Evolutionary conservation across 2,797 vertebrate genomes (phyloP), one percentile per base, ranked within the genome.

Genomic region (Nothura maculosa): DNA sequence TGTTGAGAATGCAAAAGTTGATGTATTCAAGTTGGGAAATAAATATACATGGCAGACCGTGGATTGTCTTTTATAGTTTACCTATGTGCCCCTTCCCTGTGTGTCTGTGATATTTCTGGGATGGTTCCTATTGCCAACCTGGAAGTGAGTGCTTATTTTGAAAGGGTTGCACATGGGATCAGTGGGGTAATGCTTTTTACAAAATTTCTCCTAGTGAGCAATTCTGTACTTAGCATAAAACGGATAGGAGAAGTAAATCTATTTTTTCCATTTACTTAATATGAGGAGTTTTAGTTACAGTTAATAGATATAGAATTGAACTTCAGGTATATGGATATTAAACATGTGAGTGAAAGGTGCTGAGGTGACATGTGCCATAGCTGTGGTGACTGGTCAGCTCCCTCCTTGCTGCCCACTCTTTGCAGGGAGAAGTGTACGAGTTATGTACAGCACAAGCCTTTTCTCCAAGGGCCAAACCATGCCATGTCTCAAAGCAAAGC

Each of bases 41-140:
- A 47, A 0, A 0, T 19, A 54, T 0, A 0, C 18, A 12, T 9
- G 54, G 25, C 4, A 61, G 1, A 21, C 27, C 24, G 2, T 10
- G 3, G 21, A 30, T 24, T 17, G 17, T 4, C 4, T 1, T 22
- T 85, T 86, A 36, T 21, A 8, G 4, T 60, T 92, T 62, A n/a
- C 28, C 22, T 63, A 54, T 9, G 25, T 92, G 50, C 20, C 30
- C 30, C 79, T 83, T 38, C 8, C 2, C 2, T 12, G 10, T 21
- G 10, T 77, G 8, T 15, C 11, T 76, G 21, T 19, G 11, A 18
- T 6, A 32, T 76, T 68, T 76, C 32, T 72, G 66, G 62, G 34
- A 45, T 52, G 85, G 68, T 8, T 32, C 3, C 69, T 66, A 19
- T 36, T 12, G 40, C 43, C 73, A 50, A 3, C 3, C 2, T 5